Conservation (phyloP, 2,888 invertebrate genomes). For the Ophion slaviceki region DNA sequence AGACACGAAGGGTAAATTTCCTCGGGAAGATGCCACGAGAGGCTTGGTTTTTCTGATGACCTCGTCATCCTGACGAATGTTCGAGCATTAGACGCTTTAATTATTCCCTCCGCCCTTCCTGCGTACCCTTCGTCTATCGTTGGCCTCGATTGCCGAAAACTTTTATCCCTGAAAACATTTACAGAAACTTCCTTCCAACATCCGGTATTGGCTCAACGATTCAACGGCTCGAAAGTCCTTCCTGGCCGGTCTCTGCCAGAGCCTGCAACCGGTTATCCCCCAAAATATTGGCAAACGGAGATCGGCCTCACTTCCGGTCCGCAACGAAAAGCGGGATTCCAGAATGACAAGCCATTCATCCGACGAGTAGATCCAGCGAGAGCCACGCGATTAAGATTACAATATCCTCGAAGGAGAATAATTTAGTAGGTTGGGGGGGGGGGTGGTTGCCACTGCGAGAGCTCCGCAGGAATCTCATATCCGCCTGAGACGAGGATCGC, state of each 20-base stretch:
- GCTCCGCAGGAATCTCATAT: constrained; percentile 78
- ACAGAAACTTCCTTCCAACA: no score
- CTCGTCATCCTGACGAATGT: constrained; percentile 79
- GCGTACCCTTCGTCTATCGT: neutral
- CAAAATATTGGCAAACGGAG: neutral
- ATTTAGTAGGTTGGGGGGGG: constrained; percentile 72
- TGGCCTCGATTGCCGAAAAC: no score
- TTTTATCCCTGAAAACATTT: no score
- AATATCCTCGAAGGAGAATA: constrained; percentile 75
- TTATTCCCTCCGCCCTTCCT: constrained; percentile 67
- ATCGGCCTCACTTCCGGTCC: neutral
- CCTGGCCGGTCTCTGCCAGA: no score
- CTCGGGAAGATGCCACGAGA: constrained; percentile 51
- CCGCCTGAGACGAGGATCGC: constrained; percentile 78
- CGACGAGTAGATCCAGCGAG: constrained; percentile 10
- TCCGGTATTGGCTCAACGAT: no score
- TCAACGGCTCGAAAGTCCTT: no score
- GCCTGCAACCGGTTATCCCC: neutral
- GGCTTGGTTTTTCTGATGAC: constrained; percentile 73
- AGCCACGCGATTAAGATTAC: constrained; percentile 74
- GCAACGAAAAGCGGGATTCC: neutral
- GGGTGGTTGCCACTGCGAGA: constrained; percentile 1
- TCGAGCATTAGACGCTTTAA: constrained; percentile 77
- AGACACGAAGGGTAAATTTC: constrained; percentile 70
- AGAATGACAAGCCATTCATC: neutral